Conservation (phyloP, 2,113 vertebrate species). For the Apistogramma diplotaenia region DNA sequence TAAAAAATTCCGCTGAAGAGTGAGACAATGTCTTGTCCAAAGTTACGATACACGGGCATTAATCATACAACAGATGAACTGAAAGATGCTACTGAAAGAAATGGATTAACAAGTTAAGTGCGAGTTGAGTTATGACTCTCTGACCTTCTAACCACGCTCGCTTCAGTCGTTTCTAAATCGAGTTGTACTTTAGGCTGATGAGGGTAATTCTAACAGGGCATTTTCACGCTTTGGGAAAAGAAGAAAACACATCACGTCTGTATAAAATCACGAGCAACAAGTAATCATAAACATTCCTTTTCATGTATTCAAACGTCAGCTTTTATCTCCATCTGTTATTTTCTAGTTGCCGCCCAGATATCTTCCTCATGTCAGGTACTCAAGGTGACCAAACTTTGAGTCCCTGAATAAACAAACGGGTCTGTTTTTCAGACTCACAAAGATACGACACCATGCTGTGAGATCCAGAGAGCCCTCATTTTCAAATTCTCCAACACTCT, state of each 20-base stretch:
- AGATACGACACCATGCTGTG: background rate
- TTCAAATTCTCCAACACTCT: conserved; percentile 35
- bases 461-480: background rate
- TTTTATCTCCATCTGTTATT: background rate
- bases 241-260: background rate
- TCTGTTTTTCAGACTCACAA: background rate
- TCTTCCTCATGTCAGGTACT: background rate
- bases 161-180: conserved; percentile 26
- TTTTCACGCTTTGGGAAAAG: background rate
- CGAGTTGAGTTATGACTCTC: conserved; percentile 55
- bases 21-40: conserved; percentile 59
- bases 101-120: conserved; percentile 74
- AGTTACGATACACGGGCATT: conserved; percentile 60
- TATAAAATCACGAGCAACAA: background rate
- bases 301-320: background rate
- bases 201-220: background rate
- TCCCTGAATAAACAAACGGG: accelerated
- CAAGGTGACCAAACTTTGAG: background rate
- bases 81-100: conserved; percentile 54
- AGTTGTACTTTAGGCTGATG: conserved; percentile 31
- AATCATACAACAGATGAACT: conserved; percentile 65
- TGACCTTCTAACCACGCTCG: conserved; percentile 51
- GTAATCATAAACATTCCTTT: background rate
- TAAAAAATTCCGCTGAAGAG: conserved; percentile 55
- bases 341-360: background rate